phyloP scores from a whole-genome alignment of 2,888 invertebrate genomes.

The Tachystola acroxantha region DNA sequence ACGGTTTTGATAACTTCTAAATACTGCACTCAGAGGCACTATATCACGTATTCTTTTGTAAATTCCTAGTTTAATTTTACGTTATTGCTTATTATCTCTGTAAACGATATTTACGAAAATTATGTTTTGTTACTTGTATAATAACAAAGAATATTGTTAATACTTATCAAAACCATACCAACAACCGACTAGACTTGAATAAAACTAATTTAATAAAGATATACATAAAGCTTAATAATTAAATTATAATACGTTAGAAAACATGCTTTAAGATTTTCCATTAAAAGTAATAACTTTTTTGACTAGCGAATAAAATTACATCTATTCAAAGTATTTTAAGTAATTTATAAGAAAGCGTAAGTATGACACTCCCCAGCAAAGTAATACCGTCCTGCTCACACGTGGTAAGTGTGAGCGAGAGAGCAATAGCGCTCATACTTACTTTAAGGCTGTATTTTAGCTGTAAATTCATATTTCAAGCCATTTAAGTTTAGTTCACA shows the following conservation, averaged over 20 bases:
- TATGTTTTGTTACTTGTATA: no score
- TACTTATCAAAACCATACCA: slow-evolving; percentile 23
- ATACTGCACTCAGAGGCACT: no score
- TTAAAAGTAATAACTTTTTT: slow-evolving; percentile 59
- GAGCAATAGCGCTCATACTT: slow-evolving; percentile 1
- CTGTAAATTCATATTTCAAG: neutral
- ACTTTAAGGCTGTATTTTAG: no score
- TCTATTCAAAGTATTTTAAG: slow-evolving; percentile 57
- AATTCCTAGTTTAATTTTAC: no score
- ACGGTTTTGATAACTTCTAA: slow-evolving; percentile 10
- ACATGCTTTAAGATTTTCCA: slow-evolving; percentile 39
- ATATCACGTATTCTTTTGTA: no score
- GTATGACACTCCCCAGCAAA: slow-evolving; percentile 22
- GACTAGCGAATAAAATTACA: slow-evolving; percentile 71
- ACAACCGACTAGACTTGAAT: slow-evolving; percentile 23
- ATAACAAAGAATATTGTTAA: no score
- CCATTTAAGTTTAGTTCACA: no score
- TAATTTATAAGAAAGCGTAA: slow-evolving; percentile 49
- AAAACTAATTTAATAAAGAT: slow-evolving; percentile 38
- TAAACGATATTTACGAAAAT: no score
- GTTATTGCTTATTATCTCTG: no score
- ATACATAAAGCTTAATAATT: slow-evolving; percentile 29
- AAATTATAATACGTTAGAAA: slow-evolving; percentile 41
- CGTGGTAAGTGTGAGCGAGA: slow-evolving; percentile 23
- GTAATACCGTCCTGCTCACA: slow-evolving; percentile 21